Conservation (phyloP, 2,797 vertebrate genomes). For the Sebastes vulpes region DNA sequence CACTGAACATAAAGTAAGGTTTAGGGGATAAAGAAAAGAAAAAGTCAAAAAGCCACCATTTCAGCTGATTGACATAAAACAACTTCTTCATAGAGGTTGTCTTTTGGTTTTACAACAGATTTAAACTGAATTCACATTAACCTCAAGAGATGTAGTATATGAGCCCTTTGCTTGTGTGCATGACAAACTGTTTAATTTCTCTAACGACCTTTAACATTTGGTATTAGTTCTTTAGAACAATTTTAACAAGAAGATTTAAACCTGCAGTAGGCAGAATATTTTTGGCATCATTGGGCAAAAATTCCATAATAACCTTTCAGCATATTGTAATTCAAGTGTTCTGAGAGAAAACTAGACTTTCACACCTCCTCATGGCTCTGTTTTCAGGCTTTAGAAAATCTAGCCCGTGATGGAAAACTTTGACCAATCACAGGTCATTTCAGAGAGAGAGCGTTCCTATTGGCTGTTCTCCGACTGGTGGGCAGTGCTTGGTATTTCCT, state of each 20-base stretch:
- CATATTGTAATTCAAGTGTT: too few relatives aligned
- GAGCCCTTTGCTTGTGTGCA: background rate
- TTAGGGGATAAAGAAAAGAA: background rate
- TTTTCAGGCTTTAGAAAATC: too few relatives aligned
- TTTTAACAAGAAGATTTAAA: background rate
- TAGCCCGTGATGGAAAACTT: rapidly evolving
- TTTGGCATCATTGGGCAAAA: too few relatives aligned
- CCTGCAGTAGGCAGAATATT: too few relatives aligned
- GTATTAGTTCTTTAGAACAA: background rate
- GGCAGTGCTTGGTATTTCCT: too few relatives aligned
- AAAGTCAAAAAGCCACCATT: background rate
- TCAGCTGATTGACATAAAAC: background rate
- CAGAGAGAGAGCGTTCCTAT: too few relatives aligned
- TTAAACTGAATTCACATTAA: background rate
- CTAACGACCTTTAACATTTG: background rate
- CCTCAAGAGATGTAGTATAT: background rate
- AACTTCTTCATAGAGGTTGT: background rate
- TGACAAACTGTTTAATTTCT: background rate
- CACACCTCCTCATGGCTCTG: too few relatives aligned
- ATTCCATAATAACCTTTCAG: too few relatives aligned
- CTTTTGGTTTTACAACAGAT: background rate
- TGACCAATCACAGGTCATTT: too few relatives aligned
- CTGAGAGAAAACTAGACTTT: too few relatives aligned
- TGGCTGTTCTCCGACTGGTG: rapidly evolving
- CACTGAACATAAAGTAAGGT: background rate